Evolutionary conservation across 2,113 vertebrate species (phyloP).

Genomic region (Lepus europaeus): DNA sequence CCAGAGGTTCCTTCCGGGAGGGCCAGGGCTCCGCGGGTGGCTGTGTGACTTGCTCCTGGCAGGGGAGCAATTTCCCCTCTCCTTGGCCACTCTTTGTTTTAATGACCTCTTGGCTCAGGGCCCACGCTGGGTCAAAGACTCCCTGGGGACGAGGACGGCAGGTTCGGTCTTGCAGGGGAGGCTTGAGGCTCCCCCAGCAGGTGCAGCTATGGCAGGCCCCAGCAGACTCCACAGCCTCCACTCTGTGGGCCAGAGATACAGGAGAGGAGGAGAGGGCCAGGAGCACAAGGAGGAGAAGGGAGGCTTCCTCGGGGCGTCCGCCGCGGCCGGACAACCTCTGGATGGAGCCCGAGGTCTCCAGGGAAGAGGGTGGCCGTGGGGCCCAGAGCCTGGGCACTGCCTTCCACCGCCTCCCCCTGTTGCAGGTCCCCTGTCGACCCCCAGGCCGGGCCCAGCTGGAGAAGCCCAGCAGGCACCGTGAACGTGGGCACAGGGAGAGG

Average conservation of each 20-base stretch:
- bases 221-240: accelerated
- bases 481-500: background rate
- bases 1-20: slow-evolving; percentile 20
- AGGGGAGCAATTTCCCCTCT: slow-evolving; percentile 76
- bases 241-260: background rate
- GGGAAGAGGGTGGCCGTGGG: background rate
- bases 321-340: too few species aligned
- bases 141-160: background rate
- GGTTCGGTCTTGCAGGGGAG: background rate
- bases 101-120: slow-evolving; percentile 84
- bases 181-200: background rate
- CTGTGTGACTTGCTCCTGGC: slow-evolving; percentile 78
- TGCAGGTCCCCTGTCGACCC: accelerated
- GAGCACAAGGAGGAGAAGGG: background rate
- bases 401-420: background rate
- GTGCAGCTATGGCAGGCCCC: background rate
- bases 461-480: background rate
- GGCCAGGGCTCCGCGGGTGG: slow-evolving; percentile 78
- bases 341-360: background rate
- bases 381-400: background rate
- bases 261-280: background rate
- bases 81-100: slow-evolving; percentile 82
- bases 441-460: background rate
- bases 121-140: slow-evolving; percentile 81
- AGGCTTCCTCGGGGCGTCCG: background rate